phyloP scores from a whole-genome alignment of 2,797 vertebrate genomes.

The Parambassis ranga region DNA sequence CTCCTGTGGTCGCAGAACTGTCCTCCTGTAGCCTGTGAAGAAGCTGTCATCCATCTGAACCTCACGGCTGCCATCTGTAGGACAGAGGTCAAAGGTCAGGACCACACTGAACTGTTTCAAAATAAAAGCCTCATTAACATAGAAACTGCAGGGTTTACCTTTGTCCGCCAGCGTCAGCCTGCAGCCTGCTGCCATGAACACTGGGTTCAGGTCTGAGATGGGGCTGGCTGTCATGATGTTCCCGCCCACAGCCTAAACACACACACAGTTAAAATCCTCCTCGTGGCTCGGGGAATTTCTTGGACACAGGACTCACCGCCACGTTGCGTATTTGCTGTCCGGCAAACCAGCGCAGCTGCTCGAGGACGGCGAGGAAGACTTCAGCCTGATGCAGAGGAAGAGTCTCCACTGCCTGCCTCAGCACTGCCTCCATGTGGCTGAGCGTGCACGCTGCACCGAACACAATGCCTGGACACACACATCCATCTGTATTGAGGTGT shows the following conservation, averaged over 20 bases:
- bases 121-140: too few species aligned
- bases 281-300: not conserved
- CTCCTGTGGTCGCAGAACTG: constrained; percentile 42
- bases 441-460: constrained; percentile 89
- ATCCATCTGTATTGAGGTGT: not conserved
- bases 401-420: constrained; percentile 71
- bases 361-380: constrained; percentile 86
- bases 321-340: constrained; percentile 95
- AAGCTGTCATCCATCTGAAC: constrained; percentile 64
- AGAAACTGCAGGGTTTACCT: too few species aligned
- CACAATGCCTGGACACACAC: constrained; percentile 77
- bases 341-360: constrained; percentile 93
- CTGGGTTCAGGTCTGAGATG: constrained; percentile 96
- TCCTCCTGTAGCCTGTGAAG: constrained; percentile 70
- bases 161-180: constrained; percentile 86
- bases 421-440: constrained; percentile 79
- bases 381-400: constrained; percentile 82
- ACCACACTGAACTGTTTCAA: too few species aligned
- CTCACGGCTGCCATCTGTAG: constrained; percentile 51
- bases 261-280: not conserved
- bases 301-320: constrained; percentile 80
- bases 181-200: constrained; percentile 89
- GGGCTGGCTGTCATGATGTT: constrained; percentile 98
- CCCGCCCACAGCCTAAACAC: constrained; percentile 89
- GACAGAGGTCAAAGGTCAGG: not conserved